Base-by-base conservation (phyloP, 2,113 vertebrate genomes). In the Ailurus styani region DNA sequence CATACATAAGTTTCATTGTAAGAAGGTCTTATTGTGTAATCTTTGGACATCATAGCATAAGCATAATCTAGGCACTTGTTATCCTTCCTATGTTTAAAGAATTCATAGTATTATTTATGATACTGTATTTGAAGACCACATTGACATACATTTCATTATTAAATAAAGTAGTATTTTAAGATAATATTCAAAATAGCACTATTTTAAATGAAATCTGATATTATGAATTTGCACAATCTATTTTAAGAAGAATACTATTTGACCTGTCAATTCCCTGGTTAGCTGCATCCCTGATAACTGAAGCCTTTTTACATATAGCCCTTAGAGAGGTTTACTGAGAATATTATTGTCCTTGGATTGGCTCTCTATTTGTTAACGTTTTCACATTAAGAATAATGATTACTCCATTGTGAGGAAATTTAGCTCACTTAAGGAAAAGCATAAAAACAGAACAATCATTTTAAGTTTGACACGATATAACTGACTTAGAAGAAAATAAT, bases 341-440 rank as follows among this genome's bases (percentile, higher is more conserved):
- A 79, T 54, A 54, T 95, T 97, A 93, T 97, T 93, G 97, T 68
- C 15, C 23, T 84, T 96, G 66, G 18, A 95, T 97, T 85, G 97
- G 25, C 83, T 91, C 27, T 9, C 2, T 85, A 66, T 40, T 34
- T 93, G 52, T 10, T 27, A 96, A 70, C 70, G 29, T 62, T 20
- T n/a, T 27, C 90, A 82, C 23, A 15, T 94, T 96, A 86, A 15
- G 50, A 42, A 91, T 91, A 98, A 95, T 94, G 6, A 4, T 78
- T 64, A 87, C 0, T 52, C 37, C 21, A 95, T 8, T 17, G 7
- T 72, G 5, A 96, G 14, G 23, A 84, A 90, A 62, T 70, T 3
- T 85, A 79, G 31, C 75, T 29, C 34, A 78, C 10, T 81, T 92
- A 47, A 95, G 18, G 45, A 57, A 11, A 93, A 96, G 37, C 42